Evolutionary conservation across 1,140 invertebrate genomes (phyloP), one percentile per base, ranked within the genome.

Genomic region (Antheraea mylitta): DNA sequence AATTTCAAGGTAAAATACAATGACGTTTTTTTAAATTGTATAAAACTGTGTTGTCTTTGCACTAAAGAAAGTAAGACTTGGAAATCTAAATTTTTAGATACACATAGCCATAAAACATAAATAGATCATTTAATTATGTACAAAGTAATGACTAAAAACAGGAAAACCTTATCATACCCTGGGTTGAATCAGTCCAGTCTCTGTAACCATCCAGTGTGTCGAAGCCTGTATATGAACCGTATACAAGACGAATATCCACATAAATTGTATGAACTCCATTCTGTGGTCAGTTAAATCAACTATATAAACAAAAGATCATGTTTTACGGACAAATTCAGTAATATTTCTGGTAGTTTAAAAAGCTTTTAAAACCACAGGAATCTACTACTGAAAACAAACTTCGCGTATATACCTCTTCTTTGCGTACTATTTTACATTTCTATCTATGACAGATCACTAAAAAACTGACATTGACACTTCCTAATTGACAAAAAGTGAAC

Each of bases 141-240:
- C 11, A 48, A 48, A 10, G 6, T 16, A 53, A 53, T 13, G 16
- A 16, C 0, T 53, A 53, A 13, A 30, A 68, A 72, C 48, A 72
- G 71, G 66, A 77, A 76, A 67, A 30, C 30, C 18, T 71, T 75
- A 72, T 73, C 80, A 69, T 82, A 90, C 88, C 85, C 78, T 81
- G 5, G 87, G 86, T 73, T 91, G 83, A 72, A 90, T 89, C 61
- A 91, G 76, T 61, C 89, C 89, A 73, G 80, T 87, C 75, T 90
- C 89, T 13, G 89, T 91, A 19, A 91, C 88, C 85, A 90, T 86
- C 89, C 89, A 91, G 67, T 91, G 88, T 5, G 81, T 87, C 22
- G 83, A 76, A 58, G 80, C 83, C 64, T 81, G 70, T 70, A 74
- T 76, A 73, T 78, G 62, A 58, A 73, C 69, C n/a, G 73, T 75